Base-by-base conservation (phyloP, 2,797 vertebrate species). In the Gymnothorax javanicus region DNA sequence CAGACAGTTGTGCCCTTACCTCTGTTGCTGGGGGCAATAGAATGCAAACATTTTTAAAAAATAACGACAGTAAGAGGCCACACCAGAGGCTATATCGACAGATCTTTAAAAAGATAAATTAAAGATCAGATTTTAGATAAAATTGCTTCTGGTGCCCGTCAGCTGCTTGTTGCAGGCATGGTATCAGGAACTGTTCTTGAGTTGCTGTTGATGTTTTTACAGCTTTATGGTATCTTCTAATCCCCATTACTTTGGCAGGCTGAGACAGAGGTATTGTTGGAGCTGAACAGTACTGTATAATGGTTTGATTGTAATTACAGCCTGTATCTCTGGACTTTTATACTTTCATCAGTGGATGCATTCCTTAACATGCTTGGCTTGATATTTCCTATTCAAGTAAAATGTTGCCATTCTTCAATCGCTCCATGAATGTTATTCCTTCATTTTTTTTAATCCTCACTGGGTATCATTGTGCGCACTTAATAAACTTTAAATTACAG, bases 221-320 rank as follows among this genome's bases (percentile, higher is more conserved):
- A 5, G 5, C 2, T 62, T 17, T 17, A 17, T 62, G 23, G 3
- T n/a, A n/a, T 8, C 23, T 86, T 86, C n/a, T 83, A 83, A 86
- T 86, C 75, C 67, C 69, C 75, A 83, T 82, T 83, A 83, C 67
- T 27, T 33, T 27, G 57, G 3, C 25, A 25, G 56, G 64, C 57
- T 64, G 84, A 85, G 84, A 86, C 62, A 85, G 60, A 79, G 58
- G 52, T 64, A 56, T 75, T 71, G 83, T 69, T 88, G 84, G 85
- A 88, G 84, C 77, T 83, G 58, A 88, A 84, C 75, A 57, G 54
- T 85, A 69, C 82, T 71, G 73, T 69, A 81, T 60, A 77, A 87
- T 67, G 59, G 11, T 57, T 43, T 27, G 7, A 52, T 33, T 15
- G 33, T 75, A 60, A 87, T 85, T 62, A 27, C 17, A 20, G 69